Conservation (phyloP, 2,797 vertebrate species). For the Lutjanus campechanus region DNA sequence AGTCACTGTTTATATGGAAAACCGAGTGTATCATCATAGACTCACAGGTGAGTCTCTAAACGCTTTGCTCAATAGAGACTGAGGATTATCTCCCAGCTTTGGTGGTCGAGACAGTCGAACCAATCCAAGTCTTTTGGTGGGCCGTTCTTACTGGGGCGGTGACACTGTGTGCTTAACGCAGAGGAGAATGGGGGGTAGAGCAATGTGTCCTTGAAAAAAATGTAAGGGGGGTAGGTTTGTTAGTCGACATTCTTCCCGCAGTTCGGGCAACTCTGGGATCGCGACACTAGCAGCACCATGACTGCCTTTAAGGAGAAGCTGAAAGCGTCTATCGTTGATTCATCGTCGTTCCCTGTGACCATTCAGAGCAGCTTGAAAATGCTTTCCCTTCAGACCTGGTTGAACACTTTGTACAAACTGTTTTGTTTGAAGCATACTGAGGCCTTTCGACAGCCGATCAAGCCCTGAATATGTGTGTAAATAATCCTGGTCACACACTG, state of each 20-base stretch:
- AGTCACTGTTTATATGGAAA: background rate
- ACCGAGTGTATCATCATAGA: background rate
- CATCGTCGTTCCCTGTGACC: background rate
- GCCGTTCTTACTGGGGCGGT: no score
- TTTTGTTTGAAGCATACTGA: slow-evolving; percentile 16
- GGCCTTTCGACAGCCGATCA: background rate
- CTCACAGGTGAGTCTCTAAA: no score
- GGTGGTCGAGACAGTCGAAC: no score
- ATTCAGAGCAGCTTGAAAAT: background rate
- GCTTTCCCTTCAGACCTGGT: background rate
- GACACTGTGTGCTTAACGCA: no score
- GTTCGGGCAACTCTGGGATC: no score
- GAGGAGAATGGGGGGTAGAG: no score
- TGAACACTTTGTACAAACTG: background rate
- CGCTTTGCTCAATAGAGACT: no score
- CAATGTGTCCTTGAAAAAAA: no score
- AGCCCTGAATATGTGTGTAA: background rate
- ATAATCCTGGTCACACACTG: background rate
- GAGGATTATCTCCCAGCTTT: no score
- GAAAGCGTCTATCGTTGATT: background rate
- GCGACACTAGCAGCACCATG: background rate
- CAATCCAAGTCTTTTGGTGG: no score
- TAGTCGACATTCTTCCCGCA: no score
- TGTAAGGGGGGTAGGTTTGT: no score
- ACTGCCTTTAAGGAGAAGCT: background rate